These are phyloP conservation scores for Genyomyrus donnyi DNA, from an alignment of 2,113 vertebrate species.

Conservation along the genomic window DNA sequence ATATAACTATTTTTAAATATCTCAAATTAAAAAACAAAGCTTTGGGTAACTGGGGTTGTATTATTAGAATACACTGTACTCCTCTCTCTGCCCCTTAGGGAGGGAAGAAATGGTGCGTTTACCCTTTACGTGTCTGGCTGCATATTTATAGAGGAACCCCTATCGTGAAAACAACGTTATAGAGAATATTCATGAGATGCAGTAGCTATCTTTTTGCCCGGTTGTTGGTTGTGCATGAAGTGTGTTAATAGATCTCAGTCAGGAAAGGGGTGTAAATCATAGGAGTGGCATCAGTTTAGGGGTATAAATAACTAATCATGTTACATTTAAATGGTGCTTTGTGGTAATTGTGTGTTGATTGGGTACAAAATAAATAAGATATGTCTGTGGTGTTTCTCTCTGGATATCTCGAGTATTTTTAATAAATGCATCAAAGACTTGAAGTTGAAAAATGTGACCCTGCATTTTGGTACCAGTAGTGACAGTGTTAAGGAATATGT, in stretches of 20 bases:
- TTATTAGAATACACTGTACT: not conserved
- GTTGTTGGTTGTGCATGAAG: not conserved
- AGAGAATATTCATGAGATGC: not conserved
- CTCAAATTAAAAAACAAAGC: not conserved
- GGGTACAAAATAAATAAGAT: not conserved
- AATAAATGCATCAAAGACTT: not conserved
- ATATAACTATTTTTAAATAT: slow-evolving; percentile 1
- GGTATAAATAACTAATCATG: not conserved
- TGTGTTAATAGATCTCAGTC: not conserved
- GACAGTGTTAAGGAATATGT: not conserved
- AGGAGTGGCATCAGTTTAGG: not conserved
- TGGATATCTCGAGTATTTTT: not conserved
- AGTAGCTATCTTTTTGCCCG: not conserved
- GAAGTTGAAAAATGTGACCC: not conserved
- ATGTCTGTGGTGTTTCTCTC: not conserved
- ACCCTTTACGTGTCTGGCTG: not conserved
- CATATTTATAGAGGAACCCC: not conserved
- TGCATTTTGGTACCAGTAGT: not conserved
- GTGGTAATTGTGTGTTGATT: not conserved
- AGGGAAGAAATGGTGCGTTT: not conserved
- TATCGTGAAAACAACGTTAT: not conserved
- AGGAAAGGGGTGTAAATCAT: not conserved
- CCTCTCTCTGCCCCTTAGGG: not conserved
- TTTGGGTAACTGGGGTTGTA: not conserved
- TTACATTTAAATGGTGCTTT: not conserved